These are phyloP conservation scores for Danionella cerebrum DNA, from an alignment of 2,113 vertebrate genomes.

Conservation along the genomic window DNA sequence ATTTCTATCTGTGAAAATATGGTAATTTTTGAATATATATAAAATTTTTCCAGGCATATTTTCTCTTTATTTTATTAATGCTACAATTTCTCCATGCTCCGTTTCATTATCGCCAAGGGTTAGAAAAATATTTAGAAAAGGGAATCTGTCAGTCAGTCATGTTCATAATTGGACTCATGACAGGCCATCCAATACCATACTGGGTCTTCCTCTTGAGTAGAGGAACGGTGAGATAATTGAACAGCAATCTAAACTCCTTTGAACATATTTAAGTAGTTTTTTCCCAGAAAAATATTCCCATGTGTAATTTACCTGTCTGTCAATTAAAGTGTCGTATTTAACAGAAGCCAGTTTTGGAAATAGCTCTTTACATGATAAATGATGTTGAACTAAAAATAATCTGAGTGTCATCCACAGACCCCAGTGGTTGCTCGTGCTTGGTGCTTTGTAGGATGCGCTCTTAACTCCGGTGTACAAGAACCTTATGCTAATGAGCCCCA, in stretches of 20 bases:
- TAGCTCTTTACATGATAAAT: not conserved
- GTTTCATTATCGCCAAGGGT: conserved; percentile 14
- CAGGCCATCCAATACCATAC: conserved; percentile 1
- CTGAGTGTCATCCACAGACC: not conserved
- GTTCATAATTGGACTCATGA: conserved; percentile 11
- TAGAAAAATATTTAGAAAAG: conserved; percentile 21
- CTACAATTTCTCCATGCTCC: not conserved
- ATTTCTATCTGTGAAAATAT: no score
- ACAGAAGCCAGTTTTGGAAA: conserved; percentile 4
- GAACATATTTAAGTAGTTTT: conserved; percentile 5
- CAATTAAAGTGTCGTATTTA: conserved; percentile 1
- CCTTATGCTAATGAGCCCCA: conserved; percentile 81
- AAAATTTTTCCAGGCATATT: conserved; percentile 41
- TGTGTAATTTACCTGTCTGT: conserved; percentile 15
- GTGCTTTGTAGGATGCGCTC: conserved; percentile 44
- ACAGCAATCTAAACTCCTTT: conserved; percentile 1
- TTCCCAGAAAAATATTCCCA: not conserved
- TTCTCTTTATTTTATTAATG: conserved; percentile 50
- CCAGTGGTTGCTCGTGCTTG: conserved; percentile 23
- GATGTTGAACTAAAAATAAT: not conserved
- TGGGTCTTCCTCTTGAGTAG: not conserved
- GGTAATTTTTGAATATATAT: no score
- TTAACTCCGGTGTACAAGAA: conserved; percentile 39
- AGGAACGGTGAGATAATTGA: not conserved
- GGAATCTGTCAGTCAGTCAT: conserved; percentile 9